phyloP scores from a whole-genome alignment of 2,113 vertebrate genomes.

The Genyomyrus donnyi region DNA sequence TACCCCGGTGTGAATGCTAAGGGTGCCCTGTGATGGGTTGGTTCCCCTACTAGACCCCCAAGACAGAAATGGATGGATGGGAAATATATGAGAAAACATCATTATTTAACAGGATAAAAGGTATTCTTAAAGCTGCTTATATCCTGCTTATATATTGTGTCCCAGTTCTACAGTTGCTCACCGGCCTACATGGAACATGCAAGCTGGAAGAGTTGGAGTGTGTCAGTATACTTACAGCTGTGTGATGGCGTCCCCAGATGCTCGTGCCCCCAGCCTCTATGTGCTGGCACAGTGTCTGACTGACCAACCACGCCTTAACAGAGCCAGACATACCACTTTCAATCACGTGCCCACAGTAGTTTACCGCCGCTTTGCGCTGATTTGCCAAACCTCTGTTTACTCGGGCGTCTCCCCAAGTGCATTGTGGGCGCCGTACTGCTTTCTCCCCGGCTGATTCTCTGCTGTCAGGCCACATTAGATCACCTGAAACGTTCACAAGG shows the following conservation, averaged over 20 bases:
- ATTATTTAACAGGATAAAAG: background rate
- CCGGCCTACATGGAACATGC: background rate
- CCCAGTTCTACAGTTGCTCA: background rate
- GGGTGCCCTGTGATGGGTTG: background rate
- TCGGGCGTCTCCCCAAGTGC: background rate
- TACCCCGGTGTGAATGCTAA: background rate
- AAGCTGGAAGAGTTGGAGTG: background rate
- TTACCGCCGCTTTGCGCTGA: background rate
- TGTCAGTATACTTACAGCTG: background rate
- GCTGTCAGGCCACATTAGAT: background rate
- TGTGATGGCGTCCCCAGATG: background rate
- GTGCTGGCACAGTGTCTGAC: background rate
- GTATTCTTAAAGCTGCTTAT: background rate
- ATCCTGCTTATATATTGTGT: background rate
- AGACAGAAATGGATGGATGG: background rate
- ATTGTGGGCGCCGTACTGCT: background rate
- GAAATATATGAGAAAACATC: background rate
- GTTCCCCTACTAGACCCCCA: background rate
- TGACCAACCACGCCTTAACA: background rate
- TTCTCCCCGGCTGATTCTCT: background rate
- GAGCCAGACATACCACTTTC: background rate
- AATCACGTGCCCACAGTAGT: background rate
- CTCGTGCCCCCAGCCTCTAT: background rate
- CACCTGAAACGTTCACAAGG: background rate
- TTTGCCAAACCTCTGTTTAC: background rate